These are phyloP conservation scores for Epirrita christyi DNA, from an alignment of 2,888 invertebrate genomes.

Conservation along the genomic window DNA sequence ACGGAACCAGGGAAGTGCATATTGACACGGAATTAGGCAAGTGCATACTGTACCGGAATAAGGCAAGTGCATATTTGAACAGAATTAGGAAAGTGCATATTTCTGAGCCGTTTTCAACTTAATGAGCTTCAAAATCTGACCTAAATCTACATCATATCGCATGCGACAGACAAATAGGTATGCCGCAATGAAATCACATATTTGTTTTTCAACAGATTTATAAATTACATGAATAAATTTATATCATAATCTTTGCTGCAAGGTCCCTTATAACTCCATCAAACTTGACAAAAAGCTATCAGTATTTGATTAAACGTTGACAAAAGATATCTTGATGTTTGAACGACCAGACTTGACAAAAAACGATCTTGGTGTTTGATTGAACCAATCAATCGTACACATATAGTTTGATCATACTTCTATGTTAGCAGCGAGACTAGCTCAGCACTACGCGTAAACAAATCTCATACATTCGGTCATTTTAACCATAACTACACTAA, in stretches of 20 bases:
- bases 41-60: too few relatives aligned
- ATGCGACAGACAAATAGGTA: conserved; percentile 20
- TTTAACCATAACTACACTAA: conserved; percentile 54
- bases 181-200: conserved; percentile 33
- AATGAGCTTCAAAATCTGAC: not conserved
- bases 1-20: too few relatives aligned
- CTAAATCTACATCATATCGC: not conserved
- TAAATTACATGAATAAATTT: conserved; percentile 17
- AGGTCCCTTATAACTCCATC: not conserved
- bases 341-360: conserved; percentile 17
- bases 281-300: too few relatives aligned
- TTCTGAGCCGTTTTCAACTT: too few relatives aligned
- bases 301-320: too few relatives aligned
- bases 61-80: too few relatives aligned
- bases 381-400: conserved; percentile 33
- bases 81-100: too few relatives aligned
- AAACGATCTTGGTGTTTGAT: conserved; percentile 26
- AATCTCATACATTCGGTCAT: conserved; percentile 42
- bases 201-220: conserved; percentile 20
- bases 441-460: conserved; percentile 39
- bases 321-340: too few relatives aligned
- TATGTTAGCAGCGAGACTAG: conserved; percentile 43
- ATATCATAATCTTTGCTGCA: conserved; percentile 21
- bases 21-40: too few relatives aligned
- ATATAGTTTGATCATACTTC: conserved; percentile 43